phyloP scores from a whole-genome alignment of 2,888 invertebrate genomes.

The Leptopilina drosophilae region DNA sequence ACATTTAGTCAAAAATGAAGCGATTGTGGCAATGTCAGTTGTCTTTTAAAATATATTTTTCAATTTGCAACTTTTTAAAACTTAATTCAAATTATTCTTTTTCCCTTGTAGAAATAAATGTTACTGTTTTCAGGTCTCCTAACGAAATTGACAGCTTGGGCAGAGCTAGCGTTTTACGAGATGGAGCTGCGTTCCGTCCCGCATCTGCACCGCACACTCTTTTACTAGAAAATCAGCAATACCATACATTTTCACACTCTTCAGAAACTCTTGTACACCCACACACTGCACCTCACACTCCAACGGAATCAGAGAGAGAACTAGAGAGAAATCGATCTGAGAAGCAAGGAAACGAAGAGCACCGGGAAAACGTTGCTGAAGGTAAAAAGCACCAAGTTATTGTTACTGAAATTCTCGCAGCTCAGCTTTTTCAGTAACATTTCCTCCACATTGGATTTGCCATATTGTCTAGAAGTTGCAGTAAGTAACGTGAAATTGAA shows the following conservation, averaged over 20 bases:
- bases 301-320: conserved; percentile 74
- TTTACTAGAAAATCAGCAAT: conserved; percentile 78
- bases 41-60: too few species aligned
- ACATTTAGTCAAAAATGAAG: too few species aligned
- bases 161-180: conserved; percentile 84
- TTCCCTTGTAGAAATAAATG: neutral
- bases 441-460: too few species aligned
- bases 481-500: neutral
- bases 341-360: conserved; percentile 72
- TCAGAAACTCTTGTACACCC: conserved; percentile 70
- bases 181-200: conserved; percentile 80
- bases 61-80: too few species aligned
- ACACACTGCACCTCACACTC: conserved; percentile 71
- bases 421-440: too few species aligned
- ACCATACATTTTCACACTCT: conserved; percentile 70
- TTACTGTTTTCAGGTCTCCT: conserved; percentile 66
- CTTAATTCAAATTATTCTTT: too few species aligned
- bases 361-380: conserved; percentile 74
- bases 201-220: conserved; percentile 80
- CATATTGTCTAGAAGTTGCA: too few species aligned
- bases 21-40: too few species aligned
- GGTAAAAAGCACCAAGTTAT: conserved; percentile 59
- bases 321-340: conserved; percentile 72
- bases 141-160: conserved; percentile 74
- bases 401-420: too few species aligned